Evolutionary conservation across 2,797 vertebrate genomes (phyloP), one percentile per base, ranked within the genome.

Genomic region (Selene dorsalis): DNA sequence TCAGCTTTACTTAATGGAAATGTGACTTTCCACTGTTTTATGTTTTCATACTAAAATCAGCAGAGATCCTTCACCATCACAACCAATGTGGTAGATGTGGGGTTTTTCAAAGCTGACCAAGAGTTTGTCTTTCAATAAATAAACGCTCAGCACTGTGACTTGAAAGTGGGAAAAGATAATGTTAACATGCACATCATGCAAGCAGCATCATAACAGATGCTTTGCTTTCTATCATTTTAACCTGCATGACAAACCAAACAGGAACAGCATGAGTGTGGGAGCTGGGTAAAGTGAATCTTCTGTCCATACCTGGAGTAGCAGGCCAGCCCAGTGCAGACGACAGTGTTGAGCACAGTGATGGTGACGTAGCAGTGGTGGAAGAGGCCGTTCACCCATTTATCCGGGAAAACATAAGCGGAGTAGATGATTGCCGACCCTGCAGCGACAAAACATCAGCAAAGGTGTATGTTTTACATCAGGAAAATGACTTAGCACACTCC

Each of bases 381-480:
- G 7, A 83, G 16, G 87, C 94, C 83, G 87, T 91, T 80, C 20
- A 96, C 57, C 97, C 97, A 97, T 6, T 89, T 92, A 4, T 94
- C 93, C 0, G 97, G 97, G 84, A 99, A 95, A 0, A 93, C 53
- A 1, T 98, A 99, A 0, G 96, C 96, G 0, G 96, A 97, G 65
- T 99, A 99, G 0, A 95, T 95, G 24, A 98, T 91, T 0, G 97
- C 97, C 0, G 97, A 97, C 3, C 98, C 98, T 99, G 93, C 20
- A 63, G 32, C 5, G 24, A 4, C 53, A 17, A 77, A 22, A 74
- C 26, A 53, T 7, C 9, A 41, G 65, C 9, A 55, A 4, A 0
- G 24, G 4, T 20, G 24, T 22, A 3, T 43, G 26, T 47, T 63
- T 73, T 13, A 32, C 20, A 16, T 10, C 10, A 30, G 71, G 4